Evolutionary conservation across 2,888 invertebrate species (phyloP), one percentile per base, ranked within the genome.

Genomic region (Neoitamus cyanurus): DNA sequence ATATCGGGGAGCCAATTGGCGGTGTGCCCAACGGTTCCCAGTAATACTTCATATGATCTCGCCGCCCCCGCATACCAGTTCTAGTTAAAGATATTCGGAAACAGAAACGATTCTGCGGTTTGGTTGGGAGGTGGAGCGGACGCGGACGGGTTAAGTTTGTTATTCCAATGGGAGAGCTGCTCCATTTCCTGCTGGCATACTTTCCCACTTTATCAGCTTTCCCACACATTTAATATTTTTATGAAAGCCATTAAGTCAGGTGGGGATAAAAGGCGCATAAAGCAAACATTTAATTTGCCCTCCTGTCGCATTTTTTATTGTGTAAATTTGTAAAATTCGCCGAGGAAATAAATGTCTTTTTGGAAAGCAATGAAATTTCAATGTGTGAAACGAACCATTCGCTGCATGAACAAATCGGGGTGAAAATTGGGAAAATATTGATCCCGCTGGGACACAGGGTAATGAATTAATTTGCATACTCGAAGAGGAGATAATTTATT

Each of bases 161-260:
- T 58, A 58, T 58, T n/a, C 58, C 15, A 20, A 5, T 46, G 6
- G n/a, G 6, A n/a, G 15, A n/a, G 5, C 15, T 58, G 2, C 2
- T 58, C 9, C 20, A 58, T 58, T 58, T 58, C 58, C 58, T 25
- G 9, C 15, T 58, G 58, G 20, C 58, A 58, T 58, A 20, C 7
- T 58, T 58, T 58, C 9, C 58, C 58, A 58, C 9, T 58, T 58
- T 58, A 20, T 58, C 58, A 58, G 15, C 1, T 58, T 58, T 58
- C 58, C 58, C 58, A 58, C 58, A 58, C 58, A 58, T 58, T 58
- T 58, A 58, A 58, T 58, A 58, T 58, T 58, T 58, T 58, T 58
- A 58, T 58, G 58, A 58, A 58, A 58, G 20, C 20, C 58, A 58
- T 58, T 58, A 58, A 20, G 58, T 58, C 58, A 58, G 20, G 25